A percentile compares a stretch with the other conserved stretches of the same genome.
Conservation (phyloP, 2,888 invertebrate species). For the Anoncus sp. region DNA sequence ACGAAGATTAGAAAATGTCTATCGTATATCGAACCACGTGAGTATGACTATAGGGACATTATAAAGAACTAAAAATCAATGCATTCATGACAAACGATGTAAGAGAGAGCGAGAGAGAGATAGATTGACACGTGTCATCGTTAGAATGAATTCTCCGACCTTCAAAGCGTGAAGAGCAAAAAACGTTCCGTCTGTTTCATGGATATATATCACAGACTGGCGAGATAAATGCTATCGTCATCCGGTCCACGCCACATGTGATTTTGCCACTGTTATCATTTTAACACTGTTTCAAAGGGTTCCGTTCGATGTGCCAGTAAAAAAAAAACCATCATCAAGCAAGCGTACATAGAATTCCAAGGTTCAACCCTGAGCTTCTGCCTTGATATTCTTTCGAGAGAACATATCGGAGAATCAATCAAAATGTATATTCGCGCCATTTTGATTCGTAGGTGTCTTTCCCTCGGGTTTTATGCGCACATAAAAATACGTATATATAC, state of each 20-base stretch:
- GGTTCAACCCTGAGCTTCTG: too few relatives aligned
- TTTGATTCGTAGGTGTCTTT: conserved; percentile 68
- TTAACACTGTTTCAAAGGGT: conserved; percentile 1
- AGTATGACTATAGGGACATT: too few relatives aligned
- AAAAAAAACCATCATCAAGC: neutral
- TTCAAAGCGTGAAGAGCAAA: conserved; percentile 41
- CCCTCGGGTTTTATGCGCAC: conserved; percentile 12
- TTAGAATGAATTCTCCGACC: conserved; percentile 36
- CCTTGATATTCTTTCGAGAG: too few relatives aligned
- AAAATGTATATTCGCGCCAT: conserved; percentile 78
- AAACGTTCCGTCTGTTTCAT: conserved; percentile 27
- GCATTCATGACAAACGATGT: too few relatives aligned
- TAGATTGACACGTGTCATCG: conserved; percentile 27
- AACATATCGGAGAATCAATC: conserved; percentile 55
- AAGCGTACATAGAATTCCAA: too few relatives aligned
- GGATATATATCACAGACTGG: conserved; percentile 29
- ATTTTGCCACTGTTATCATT: conserved; percentile 7
- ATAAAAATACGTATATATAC: conserved; percentile 10
- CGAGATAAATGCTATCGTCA: conserved; percentile 53
- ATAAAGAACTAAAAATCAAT: too few relatives aligned
- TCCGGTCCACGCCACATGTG: conserved; percentile 32
- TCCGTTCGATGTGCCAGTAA: neutral
- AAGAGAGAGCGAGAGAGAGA: too few relatives aligned
- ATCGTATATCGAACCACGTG: too few relatives aligned
- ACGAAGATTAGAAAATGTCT: too few relatives aligned